Conservation (phyloP, 1,140 invertebrate genomes). For the Megathymus violae region DNA sequence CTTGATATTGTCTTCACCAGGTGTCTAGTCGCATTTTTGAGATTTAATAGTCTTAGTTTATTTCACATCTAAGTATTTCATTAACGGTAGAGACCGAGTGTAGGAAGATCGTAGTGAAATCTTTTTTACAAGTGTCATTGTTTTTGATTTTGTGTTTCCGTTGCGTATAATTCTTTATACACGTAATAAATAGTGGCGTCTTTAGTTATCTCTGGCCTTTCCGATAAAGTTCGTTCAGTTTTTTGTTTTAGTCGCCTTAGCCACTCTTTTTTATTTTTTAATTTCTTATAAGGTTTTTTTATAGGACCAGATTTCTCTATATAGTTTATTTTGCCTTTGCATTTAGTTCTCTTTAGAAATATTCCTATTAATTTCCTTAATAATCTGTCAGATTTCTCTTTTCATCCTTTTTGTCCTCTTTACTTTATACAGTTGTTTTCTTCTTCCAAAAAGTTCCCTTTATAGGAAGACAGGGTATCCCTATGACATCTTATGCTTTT, state of each 20-base stretch:
- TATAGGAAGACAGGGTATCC: background rate
- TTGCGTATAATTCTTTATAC: slow-evolving; percentile 36
- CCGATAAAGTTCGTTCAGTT: slow-evolving; percentile 1
- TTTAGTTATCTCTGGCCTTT: slow-evolving; percentile 37
- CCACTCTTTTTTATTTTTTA: slow-evolving; percentile 39
- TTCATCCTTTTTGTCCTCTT: slow-evolving; percentile 33
- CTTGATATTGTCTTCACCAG: slow-evolving; percentile 36
- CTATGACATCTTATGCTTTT: background rate
- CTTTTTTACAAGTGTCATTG: too few relatives aligned
- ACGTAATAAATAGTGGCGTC: slow-evolving; percentile 40
- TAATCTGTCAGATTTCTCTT: slow-evolving; percentile 31
- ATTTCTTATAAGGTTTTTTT: slow-evolving; percentile 36
- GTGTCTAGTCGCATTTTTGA: slow-evolving; percentile 37
- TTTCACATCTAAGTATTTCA: slow-evolving; percentile 11
- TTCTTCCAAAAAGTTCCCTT: background rate
- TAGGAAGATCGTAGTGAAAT: too few relatives aligned
- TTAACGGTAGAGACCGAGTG: too few relatives aligned
- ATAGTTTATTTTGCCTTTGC: slow-evolving; percentile 21
- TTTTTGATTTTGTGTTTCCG: background rate
- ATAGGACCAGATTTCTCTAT: too few relatives aligned
- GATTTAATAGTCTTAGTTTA: slow-evolving; percentile 38
- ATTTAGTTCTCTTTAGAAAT: slow-evolving; percentile 13
- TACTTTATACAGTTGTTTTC: too few relatives aligned
- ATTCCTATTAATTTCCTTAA: slow-evolving; percentile 40
- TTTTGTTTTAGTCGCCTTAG: slow-evolving; percentile 27